Conservation (phyloP, 2,113 vertebrate species). For the Atlantisia rogersi region DNA sequence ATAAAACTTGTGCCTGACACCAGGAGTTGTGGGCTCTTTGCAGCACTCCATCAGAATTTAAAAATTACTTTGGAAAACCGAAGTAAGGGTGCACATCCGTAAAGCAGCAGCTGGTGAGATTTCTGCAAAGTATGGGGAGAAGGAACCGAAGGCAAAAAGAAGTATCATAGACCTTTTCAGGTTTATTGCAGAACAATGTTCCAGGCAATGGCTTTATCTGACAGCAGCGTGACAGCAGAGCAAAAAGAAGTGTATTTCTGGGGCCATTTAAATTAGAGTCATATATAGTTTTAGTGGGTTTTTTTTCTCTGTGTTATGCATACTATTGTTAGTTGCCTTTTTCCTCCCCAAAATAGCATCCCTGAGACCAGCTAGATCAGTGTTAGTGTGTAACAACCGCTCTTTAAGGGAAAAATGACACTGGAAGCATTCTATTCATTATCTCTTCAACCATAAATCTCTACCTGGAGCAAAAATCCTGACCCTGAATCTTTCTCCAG, state of each 20-base stretch:
- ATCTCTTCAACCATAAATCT: conserved; percentile 42
- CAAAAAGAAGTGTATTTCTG: not conserved
- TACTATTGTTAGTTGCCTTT: conserved; percentile 5
- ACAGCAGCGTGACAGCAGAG: not conserved
- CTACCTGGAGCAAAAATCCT: conserved; percentile 4
- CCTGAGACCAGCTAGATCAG: not conserved
- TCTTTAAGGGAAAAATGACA: not conserved
- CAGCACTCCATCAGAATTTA: not conserved
- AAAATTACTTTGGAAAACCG: not conserved
- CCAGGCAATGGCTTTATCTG: not conserved
- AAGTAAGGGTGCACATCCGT: not conserved
- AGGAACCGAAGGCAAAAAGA: not conserved
- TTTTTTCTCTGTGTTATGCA: not conserved
- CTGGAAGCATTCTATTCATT: conserved; percentile 17
- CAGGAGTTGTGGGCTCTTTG: not conserved
- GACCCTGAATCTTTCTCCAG: conserved; percentile 9
- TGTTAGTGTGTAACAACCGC: not conserved
- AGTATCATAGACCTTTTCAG: not conserved
- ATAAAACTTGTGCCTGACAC: conserved; percentile 15
- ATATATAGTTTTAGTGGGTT: not conserved
- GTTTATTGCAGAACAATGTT: not conserved
- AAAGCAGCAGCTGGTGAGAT: not conserved
- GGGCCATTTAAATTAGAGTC: not conserved
- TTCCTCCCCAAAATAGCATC: not conserved
- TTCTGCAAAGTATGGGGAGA: not conserved